Conservation (phyloP, 2,888 invertebrate species). For the Troglohyphantes excavatus region DNA sequence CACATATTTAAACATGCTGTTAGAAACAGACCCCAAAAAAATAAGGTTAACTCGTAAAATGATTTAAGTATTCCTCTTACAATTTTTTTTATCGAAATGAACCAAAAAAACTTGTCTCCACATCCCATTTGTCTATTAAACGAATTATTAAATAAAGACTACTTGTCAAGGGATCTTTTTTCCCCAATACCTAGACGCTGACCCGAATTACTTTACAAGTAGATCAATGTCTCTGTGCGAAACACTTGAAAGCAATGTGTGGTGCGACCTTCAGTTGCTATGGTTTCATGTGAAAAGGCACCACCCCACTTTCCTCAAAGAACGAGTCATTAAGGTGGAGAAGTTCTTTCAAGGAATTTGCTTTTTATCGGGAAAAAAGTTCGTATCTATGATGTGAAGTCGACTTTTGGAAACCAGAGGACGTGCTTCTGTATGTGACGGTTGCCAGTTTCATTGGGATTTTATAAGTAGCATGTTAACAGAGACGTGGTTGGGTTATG, state of each 20-base stretch:
- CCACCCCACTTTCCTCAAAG: conserved; percentile 26
- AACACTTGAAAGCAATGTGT: conserved; percentile 5
- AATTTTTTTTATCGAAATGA: too few species aligned
- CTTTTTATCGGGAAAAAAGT: too few species aligned
- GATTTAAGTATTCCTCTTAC: too few species aligned
- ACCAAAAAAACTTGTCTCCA: background rate
- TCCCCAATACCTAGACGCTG: background rate
- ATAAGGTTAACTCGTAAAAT: too few species aligned
- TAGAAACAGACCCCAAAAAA: too few species aligned
- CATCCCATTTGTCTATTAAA: background rate
- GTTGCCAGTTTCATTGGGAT: too few species aligned
- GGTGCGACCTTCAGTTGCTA: conserved; percentile 13
- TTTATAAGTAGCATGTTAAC: too few species aligned
- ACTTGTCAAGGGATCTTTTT: background rate
- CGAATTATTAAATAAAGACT: background rate
- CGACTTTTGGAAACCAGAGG: too few species aligned
- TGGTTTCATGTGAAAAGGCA: conserved; percentile 6
- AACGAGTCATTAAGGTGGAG: background rate
- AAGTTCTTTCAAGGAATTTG: background rate
- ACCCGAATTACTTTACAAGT: conserved; percentile 1
- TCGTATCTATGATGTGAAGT: too few species aligned
- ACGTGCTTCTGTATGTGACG: too few species aligned
- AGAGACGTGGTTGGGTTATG: too few species aligned
- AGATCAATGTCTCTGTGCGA: conserved; percentile 13
- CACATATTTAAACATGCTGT: too few species aligned